phyloP scores from a whole-genome alignment of 2,888 invertebrate genomes.

The Epiperipatus broadwayi region DNA sequence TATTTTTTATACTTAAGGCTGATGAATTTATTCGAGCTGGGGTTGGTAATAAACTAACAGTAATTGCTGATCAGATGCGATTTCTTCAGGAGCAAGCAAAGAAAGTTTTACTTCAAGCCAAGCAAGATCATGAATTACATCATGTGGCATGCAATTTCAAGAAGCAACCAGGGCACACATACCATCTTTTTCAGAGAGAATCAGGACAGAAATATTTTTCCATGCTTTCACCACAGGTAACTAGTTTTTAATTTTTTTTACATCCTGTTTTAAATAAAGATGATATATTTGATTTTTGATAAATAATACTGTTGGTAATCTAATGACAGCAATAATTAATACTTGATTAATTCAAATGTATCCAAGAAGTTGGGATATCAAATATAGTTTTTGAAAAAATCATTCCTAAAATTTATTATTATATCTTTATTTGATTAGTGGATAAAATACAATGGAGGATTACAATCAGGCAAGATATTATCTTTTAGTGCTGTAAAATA shows the following conservation, averaged over 20 bases:
- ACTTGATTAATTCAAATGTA: too few species aligned
- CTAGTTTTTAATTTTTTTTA: conserved; percentile 13
- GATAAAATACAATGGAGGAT: too few species aligned
- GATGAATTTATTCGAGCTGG: conserved; percentile 40
- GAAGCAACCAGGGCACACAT: conserved; percentile 47
- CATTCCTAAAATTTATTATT: too few species aligned
- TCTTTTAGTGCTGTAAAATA: too few species aligned
- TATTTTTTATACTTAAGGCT: conserved; percentile 29
- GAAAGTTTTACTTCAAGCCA: conserved; percentile 39
- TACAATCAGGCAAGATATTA: too few species aligned
- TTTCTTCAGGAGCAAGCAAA: conserved; percentile 45
- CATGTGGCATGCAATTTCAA: conserved; percentile 51
- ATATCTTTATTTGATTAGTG: too few species aligned
- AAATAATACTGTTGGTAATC: too few species aligned
- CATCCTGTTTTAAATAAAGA: too few species aligned
- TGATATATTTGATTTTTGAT: too few species aligned
- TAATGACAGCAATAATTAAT: too few species aligned
- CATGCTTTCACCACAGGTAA: conserved; percentile 48
- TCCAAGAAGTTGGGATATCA: too few species aligned
- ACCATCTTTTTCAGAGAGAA: conserved; percentile 45
- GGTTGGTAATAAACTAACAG: conserved; percentile 42
- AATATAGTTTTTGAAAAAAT: too few species aligned
- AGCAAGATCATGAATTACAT: conserved; percentile 40
- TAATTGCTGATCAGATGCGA: conserved; percentile 49
- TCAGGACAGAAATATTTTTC: conserved; percentile 51